Conservation (phyloP, 2,797 vertebrate genomes). For the Myoxocephalus aenaeus region DNA sequence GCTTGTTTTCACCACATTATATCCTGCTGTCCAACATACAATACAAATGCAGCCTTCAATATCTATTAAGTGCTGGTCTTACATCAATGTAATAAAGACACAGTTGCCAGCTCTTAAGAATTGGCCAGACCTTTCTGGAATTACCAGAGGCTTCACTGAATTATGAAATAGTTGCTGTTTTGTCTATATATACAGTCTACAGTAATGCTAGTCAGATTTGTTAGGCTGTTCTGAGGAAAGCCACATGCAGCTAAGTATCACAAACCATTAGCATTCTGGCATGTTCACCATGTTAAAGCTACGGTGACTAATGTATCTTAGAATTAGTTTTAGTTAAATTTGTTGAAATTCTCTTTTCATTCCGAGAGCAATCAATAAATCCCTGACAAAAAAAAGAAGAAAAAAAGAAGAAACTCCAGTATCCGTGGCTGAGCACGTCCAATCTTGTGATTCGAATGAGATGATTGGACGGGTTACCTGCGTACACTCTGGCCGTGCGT, state of each 20-base stretch:
- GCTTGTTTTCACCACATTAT: background rate
- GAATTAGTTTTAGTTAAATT: too few relatives aligned
- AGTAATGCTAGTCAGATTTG: too few relatives aligned
- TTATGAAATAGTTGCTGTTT: background rate
- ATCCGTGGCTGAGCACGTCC: background rate
- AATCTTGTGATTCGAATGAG: too few relatives aligned
- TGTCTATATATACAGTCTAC: background rate
- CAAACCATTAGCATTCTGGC: too few relatives aligned
- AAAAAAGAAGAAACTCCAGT: background rate
- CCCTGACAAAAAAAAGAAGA: background rate
- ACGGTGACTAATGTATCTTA: too few relatives aligned
- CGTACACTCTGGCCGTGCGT: background rate
- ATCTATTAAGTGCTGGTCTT: background rate
- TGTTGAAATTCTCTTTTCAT: too few relatives aligned
- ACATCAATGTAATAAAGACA: background rate
- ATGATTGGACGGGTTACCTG: too few relatives aligned
- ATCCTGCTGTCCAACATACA: background rate
- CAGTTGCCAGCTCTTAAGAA: background rate
- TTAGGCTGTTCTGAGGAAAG: too few relatives aligned
- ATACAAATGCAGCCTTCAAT: background rate
- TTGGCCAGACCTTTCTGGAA: background rate
- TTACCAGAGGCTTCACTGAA: background rate
- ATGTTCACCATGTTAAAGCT: too few relatives aligned
- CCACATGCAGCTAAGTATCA: too few relatives aligned
- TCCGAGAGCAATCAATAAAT: too few relatives aligned